Evolutionary conservation across 2,113 vertebrate genomes (phyloP).

Genomic region (Hystrix cristata): DNA sequence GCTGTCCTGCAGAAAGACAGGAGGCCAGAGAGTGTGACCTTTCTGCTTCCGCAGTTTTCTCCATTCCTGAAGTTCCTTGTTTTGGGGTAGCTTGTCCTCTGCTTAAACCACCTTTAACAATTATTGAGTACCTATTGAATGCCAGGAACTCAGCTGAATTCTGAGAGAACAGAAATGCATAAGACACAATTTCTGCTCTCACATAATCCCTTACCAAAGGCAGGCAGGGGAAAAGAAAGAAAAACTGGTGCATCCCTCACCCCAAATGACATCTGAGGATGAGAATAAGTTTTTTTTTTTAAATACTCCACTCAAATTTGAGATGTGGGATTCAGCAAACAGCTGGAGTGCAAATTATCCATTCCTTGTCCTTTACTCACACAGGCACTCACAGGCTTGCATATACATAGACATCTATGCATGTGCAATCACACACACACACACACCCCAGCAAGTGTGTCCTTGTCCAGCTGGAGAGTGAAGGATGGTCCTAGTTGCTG

Average conservation of each 20-base stretch:
- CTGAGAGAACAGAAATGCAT: neutral
- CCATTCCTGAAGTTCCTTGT: neutral
- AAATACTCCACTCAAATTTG: slow-evolving; percentile 39
- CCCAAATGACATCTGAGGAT: neutral
- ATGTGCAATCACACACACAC: neutral
- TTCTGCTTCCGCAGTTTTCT: neutral
- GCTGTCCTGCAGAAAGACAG: neutral
- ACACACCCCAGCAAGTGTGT: neutral
- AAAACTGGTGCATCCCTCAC: neutral
- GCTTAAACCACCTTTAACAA: neutral
- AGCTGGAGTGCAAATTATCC: neutral
- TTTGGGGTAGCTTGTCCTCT: neutral
- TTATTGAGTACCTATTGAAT: neutral
- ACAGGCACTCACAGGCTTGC: neutral
- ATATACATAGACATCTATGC: accelerated
- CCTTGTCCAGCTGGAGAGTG: neutral
- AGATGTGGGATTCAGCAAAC: neutral
- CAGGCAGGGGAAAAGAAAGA: neutral
- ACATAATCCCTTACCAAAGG: neutral
- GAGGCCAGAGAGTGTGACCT: neutral
- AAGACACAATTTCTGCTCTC: neutral
- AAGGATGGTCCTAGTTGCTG: neutral
- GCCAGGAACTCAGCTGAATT: neutral
- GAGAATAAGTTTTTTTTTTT: neutral
- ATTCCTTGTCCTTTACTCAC: neutral